Evolutionary conservation across 2,888 invertebrate species (phyloP), one percentile per base, ranked within the genome.

Genomic region (Rhagonycha lutea): DNA sequence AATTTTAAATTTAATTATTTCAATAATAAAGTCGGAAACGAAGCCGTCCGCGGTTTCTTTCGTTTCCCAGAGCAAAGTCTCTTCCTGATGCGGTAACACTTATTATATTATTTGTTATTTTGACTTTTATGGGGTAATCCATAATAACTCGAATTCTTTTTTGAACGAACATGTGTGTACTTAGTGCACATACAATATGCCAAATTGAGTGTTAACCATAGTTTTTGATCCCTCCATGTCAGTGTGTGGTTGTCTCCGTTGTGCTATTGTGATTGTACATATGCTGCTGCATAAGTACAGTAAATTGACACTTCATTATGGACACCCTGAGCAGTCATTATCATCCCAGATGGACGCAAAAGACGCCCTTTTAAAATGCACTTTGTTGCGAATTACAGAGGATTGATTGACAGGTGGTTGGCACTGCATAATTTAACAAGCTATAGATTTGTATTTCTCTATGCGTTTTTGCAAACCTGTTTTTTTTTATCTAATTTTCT

Each of bases 141-240:
- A 14, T n/a, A n/a, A 47, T 47, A 47, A 47, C 8, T n/a, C 47
- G 72, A 70, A 77, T 74, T 74, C 68, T 47, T 71, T 74, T 77
- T 67, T 73, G 78, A 78, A n/a, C 47, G 47, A 47, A 76, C 78
- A 78, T 78, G 78, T 78, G 78, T 73, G 78, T 12, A 18, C 74
- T 76, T 74, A 72, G 69, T 74, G 70, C 70, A 62, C 77, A 74
- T 79, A 87, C 87, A 87, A 87, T 87, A 87, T 86, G 87, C 84
- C 86, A 88, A 88, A 88, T 87, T 87, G 88, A 87, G 87, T 87
- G 87, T 87, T 86, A 87, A 87, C 87, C 83, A 83, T 81, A 75
- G 80, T 68, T 75, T 80, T 73, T 73, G 69, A 74, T 76, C 78
- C 78, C 78, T 70, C 32, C 29, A 73, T 75, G 74, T 78, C 75